Evolutionary conservation across 1,140 invertebrate genomes (phyloP), one percentile per base, ranked within the genome.

Genomic region (Tetramorium parvispinum): DNA sequence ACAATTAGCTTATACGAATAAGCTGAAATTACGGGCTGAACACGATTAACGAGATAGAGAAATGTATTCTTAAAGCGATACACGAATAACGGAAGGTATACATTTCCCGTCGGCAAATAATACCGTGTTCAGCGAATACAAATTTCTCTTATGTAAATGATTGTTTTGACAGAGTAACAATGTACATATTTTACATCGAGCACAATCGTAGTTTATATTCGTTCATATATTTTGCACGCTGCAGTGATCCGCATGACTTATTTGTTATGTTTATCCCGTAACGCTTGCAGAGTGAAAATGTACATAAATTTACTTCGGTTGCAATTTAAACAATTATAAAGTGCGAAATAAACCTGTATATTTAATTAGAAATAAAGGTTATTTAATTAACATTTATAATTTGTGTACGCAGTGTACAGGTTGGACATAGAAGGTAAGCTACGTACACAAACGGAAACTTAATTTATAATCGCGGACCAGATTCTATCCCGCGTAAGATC

Each of bases 81-180:
- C 27, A 27, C 27, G 27, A 27, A 27, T 27, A 53, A 40, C 37
- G 53, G n/a, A 59, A 2, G 21, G 1, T 27, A 59, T 43, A n/a
- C 55, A 46, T 46, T 59, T 61, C 24, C 57, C 24, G 24, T 4
- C 37, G 24, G 55, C 7, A 40, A 77, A 46, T 77, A 18, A 61
- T 13, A 16, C 16, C 37, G 16, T 43, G 21, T 40, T 43, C 37
- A 59, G 24, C 16, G 18, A 46, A 61, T 61, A 46, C 1, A 77
- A 77, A 46, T 77, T 77, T 77, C 37, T 61, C 10, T 43, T 27
- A 43, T 43, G 55, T n/a, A 59, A 59, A 77, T 21, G 13, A 77
- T 63, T 46, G 6, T 63, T 43, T 27, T 46, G 11, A 57, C 18
- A 55, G 1, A 1, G 27, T 32, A 55, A 55, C 55, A 53, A 51